Evolutionary conservation across 2,797 vertebrate genomes (phyloP), one percentile per base, ranked within the genome.

Genomic region (Botia almorhae): DNA sequence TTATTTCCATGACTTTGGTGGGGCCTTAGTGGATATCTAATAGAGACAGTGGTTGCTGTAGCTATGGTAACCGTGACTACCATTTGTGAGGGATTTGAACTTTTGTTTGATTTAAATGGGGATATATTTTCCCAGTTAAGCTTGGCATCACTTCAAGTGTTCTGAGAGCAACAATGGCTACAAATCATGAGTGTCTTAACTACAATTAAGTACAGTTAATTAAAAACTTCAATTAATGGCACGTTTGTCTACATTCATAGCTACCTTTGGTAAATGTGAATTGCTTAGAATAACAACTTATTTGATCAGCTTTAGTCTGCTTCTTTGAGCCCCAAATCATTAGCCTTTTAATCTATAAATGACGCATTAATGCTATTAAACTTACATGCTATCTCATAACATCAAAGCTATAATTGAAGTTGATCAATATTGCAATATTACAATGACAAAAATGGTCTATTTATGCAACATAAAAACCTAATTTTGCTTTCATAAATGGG

Each of bases 1-100:
- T 74, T 74, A 82, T 79, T 55, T 85, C 55, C 68, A 70, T 85
- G 88, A 91, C 89, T 88, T 92, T 91, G 90, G 78, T 69, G 21
- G 63, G 76, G 73, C 72, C 74, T 80, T 61, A 65, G 82, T 83
- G 69, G 39, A 72, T 76, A 63, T 69, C 85, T 80, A 69, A 79
- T 84, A 81, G 83, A 82, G 70, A 78, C 29, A 3, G 78, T 39
- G 81, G 67, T 78, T 77, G 67, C 75, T 70, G 88, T 88, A 88
- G 80, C 89, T 88, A 88, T 89, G 87, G 87, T 85, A 90, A 90
- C 87, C 61, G 78, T 71, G 82, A 63, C 29, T 74, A 82, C 69
- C 51, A 51, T 69, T 80, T 71, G 77, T 82, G 76, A 67, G 79
- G 46, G 70, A 77, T 80, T 73, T 69, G 16, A 78, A 86, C 75